Evolutionary conservation across 2,797 vertebrate genomes (phyloP), one percentile per base, ranked within the genome.

Genomic region (Limnodromus scolopaceus): DNA sequence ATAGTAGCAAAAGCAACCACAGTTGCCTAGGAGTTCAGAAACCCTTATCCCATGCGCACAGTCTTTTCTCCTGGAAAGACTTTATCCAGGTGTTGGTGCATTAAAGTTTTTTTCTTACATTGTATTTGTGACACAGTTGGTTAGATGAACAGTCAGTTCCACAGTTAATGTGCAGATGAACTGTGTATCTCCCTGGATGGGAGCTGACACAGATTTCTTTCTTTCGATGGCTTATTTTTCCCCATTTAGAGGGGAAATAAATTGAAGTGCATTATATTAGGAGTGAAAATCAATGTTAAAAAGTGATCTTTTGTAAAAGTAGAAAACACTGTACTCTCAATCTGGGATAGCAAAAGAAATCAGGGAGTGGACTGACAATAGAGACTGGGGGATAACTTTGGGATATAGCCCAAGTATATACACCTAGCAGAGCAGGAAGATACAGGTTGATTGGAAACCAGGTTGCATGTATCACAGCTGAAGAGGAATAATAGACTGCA

Each of bases 1-100:
- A 93, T 61, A 61, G 55, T 12, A 80, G 58, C 64, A 74, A 60
- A 83, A 87, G 0, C 36, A 55, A 30, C 16, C 54, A 32, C 46
- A 51, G 74, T 91, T 93, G 66, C 70, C 84, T 92, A 34, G 93
- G 70, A 72, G n/a, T 82, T 86, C 30, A 66, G 88, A 93, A 82
- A 78, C 20, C 11, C 30, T 72, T 84, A 53, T 30, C 22, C 24
- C 25, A 3, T 19, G 8, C n/a, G 43, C 32, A 38, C 11, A 16
- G 9, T 19, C 32, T 86, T 13, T 78, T 71, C 43, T 65, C 6
- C 25, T 81, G 54, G n/a, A 54, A 82, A 41, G 39, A 30, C 19
- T 87, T 69, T 18, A 46, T 66, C 55, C 38, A 79, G n/a, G 16
- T 91, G n/a, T 55, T 69, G 20, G 5, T 53, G 16, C 39, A 27